Conservation (phyloP, 2,888 invertebrate genomes). For the Luperina nickerlii region DNA sequence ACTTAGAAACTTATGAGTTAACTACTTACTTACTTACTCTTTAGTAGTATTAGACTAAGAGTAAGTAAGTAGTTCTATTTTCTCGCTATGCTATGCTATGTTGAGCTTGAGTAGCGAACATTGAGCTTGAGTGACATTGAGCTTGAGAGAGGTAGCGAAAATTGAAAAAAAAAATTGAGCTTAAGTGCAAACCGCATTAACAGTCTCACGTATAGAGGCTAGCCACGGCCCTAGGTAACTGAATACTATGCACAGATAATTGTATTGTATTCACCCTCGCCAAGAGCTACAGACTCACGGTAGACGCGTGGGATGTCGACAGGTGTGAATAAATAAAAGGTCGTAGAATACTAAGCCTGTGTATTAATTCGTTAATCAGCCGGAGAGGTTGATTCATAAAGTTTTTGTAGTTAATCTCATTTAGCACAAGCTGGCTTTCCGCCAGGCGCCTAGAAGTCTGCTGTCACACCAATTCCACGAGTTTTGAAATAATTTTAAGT, state of each 20-base stretch:
- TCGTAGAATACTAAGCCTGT: neutral
- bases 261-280: constrained; percentile 19
- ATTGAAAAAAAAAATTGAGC: constrained; percentile 8
- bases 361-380: constrained; percentile 23
- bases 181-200: neutral
- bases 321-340: constrained; percentile 22
- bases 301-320: neutral
- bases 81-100: too few relatives aligned
- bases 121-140: neutral
- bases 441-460: constrained; percentile 27
- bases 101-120: neutral
- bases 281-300: neutral
- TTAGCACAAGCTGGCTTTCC: constrained; percentile 18
- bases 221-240: neutral
- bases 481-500: constrained; percentile 5
- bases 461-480: constrained; percentile 13
- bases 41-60: too few relatives aligned
- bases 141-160: neutral
- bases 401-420: constrained; percentile 26
- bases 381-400: constrained; percentile 33
- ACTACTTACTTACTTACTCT: neutral
- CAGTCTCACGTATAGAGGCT: neutral
- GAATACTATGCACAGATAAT: neutral
- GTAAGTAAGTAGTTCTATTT: neutral
- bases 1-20: neutral